Conservation (phyloP, 2,888 invertebrate genomes). For the Tillus elongatus region DNA sequence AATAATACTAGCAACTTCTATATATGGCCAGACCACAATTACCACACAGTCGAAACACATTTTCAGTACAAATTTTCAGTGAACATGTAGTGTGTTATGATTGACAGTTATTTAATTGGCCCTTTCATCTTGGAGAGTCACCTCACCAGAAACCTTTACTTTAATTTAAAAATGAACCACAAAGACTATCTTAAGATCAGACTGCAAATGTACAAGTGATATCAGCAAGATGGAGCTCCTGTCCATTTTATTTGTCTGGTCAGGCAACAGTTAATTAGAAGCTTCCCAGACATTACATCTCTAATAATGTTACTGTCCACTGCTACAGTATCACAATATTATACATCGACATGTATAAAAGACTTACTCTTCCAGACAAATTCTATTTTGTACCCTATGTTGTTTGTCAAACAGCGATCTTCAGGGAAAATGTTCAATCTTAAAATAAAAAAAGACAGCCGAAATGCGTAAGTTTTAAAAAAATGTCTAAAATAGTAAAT, state of each 20-base stretch:
- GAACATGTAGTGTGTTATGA: slow-evolving; percentile 12
- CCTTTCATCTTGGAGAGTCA: slow-evolving; percentile 15
- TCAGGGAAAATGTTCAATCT: too few relatives aligned
- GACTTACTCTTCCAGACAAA: too few relatives aligned
- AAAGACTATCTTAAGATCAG: slow-evolving; percentile 11
- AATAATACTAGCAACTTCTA: slow-evolving; percentile 1
- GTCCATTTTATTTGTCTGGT: background rate
- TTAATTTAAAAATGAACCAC: slow-evolving; percentile 15
- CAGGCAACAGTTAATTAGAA: background rate
- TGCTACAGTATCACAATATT: too few relatives aligned
- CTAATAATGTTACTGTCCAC: too few relatives aligned
- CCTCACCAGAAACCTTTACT: slow-evolving; percentile 16
- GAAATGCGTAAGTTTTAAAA: too few relatives aligned
- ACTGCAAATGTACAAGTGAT: slow-evolving; percentile 5
- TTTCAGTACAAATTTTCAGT: slow-evolving; percentile 1
- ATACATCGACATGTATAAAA: too few relatives aligned
- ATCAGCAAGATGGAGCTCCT: background rate
- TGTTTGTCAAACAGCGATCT: too few relatives aligned
- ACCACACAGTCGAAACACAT: background rate
- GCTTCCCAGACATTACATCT: too few relatives aligned
- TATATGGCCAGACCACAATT: slow-evolving; percentile 1
- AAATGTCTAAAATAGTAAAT: too few relatives aligned
- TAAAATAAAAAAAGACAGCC: too few relatives aligned
- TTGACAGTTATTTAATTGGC: slow-evolving; percentile 12
- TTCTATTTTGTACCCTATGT: too few relatives aligned